phyloP scores from a whole-genome alignment of 1,140 invertebrate species.

The Drosophila tsacasi region DNA sequence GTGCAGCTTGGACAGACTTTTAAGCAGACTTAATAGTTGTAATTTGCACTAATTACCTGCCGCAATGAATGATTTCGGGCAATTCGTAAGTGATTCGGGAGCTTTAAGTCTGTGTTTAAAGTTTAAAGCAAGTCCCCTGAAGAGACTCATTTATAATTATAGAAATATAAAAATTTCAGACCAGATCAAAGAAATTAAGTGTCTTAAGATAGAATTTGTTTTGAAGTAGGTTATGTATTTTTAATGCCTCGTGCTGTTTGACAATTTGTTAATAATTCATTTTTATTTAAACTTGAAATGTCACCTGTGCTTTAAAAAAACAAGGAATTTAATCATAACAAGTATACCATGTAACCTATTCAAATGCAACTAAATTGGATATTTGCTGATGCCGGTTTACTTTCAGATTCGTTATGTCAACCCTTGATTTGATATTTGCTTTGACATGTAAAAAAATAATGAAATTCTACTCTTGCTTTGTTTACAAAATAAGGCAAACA shows the following conservation, averaged over 20 bases:
- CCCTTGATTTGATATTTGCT: neutral
- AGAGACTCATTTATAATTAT: too few relatives aligned
- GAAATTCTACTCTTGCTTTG: too few relatives aligned
- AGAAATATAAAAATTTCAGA: neutral
- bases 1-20: constrained; percentile 56
- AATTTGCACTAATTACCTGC: constrained; percentile 45
- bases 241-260: neutral
- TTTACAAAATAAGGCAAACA: neutral
- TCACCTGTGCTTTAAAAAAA: neutral
- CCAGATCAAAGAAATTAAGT: neutral
- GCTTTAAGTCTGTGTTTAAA: neutral
- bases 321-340: too few relatives aligned
- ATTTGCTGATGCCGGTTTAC: neutral
- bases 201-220: neutral
- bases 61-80: constrained; percentile 49
- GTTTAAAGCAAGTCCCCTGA: too few relatives aligned
- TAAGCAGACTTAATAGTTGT: constrained; percentile 30
- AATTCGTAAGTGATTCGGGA: constrained; percentile 56
- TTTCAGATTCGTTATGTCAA: neutral
- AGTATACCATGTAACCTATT: neutral
- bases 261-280: neutral
- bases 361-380: neutral
- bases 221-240: neutral
- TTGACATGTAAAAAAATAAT: too few relatives aligned
- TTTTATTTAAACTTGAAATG: neutral